phyloP scores from a whole-genome alignment of 1,140 invertebrate genomes.

The Camponotus vicinus region DNA sequence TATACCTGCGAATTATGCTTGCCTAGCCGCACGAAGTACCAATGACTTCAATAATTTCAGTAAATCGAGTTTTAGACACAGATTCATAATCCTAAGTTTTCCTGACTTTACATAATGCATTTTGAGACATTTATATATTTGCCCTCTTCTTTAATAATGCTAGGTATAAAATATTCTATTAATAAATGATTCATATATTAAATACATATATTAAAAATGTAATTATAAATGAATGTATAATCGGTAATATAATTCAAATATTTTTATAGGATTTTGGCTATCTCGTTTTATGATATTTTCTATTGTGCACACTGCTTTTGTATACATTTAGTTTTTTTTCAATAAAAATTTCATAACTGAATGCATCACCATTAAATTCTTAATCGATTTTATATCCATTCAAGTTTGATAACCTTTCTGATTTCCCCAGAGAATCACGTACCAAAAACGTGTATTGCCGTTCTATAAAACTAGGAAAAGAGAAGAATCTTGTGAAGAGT shows the following conservation, averaged over 20 bases:
- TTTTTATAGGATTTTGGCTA: background rate
- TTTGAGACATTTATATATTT: slow-evolving; percentile 16
- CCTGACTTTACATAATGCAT: slow-evolving; percentile 21
- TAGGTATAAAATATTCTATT: slow-evolving; percentile 13
- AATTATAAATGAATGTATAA: background rate
- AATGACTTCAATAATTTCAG: slow-evolving; percentile 25
- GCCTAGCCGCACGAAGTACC: background rate
- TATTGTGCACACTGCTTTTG: slow-evolving; percentile 13
- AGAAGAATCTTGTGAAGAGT: background rate
- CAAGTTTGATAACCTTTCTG: slow-evolving; percentile 48
- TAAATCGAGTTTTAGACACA: slow-evolving; percentile 14
- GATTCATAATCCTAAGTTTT: slow-evolving; percentile 4
- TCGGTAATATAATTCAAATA: background rate
- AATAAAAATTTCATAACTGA: background rate
- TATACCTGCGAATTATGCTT: slow-evolving; percentile 31
- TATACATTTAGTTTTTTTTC: slow-evolving; percentile 18
- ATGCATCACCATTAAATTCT: slow-evolving; percentile 7
- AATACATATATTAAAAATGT: background rate
- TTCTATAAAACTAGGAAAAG: background rate
- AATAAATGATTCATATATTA: background rate
- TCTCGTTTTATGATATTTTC: background rate
- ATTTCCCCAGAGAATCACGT: slow-evolving; percentile 52
- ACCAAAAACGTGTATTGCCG: slow-evolving; percentile 29
- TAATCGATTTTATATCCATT: slow-evolving; percentile 35
- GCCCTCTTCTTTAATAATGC: background rate